A percentile compares a stretch with the other conserved stretches of the same genome.
These are phyloP conservation scores for Zophobas atratus DNA, from an alignment of 1,140 invertebrate genomes.

Conservation along the genomic window DNA sequence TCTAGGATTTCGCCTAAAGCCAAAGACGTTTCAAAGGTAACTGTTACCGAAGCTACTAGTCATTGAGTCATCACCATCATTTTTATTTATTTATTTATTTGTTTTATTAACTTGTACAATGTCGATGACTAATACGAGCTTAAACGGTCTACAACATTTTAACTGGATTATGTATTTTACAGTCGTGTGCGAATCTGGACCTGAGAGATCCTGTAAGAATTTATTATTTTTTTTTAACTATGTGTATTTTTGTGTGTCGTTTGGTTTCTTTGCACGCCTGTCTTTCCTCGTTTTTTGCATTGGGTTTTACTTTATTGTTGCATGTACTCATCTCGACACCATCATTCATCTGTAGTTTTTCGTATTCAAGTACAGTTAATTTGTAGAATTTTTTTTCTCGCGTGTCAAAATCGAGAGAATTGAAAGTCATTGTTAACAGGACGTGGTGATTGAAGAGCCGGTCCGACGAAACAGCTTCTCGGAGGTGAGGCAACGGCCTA, in stretches of 20 bases:
- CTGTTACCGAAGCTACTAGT: constrained; percentile 22
- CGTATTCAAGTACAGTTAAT: no score
- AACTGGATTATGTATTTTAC: constrained; percentile 59
- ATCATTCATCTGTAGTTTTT: constrained; percentile 18
- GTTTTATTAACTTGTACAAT: constrained; percentile 42
- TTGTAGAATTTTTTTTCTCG: no score
- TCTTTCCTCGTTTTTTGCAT: constrained; percentile 36
- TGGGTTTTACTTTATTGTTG: constrained; percentile 1
- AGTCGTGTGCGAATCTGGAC: constrained; percentile 71
- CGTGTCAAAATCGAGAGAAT: not conserved
- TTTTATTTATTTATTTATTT: constrained; percentile 50
- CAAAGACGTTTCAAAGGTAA: constrained; percentile 80
- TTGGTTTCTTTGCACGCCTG: constrained; percentile 57
- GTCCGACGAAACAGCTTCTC: constrained; percentile 59
- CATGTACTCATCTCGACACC: constrained; percentile 12
- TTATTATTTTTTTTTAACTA: constrained; percentile 48
- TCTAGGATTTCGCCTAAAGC: constrained; percentile 78
- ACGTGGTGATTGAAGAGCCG: constrained; percentile 50
- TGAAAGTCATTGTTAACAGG: constrained; percentile 37
- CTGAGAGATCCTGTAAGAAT: constrained; percentile 70
- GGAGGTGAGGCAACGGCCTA: constrained; percentile 45
- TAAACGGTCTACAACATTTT: constrained; percentile 15
- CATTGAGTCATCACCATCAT: constrained; percentile 13
- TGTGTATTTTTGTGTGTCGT: constrained; percentile 55
- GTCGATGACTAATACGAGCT: constrained; percentile 18